These are phyloP conservation scores for Tenodera sinensis DNA, from an alignment of 2,888 invertebrate genomes.

Conservation along the genomic window DNA sequence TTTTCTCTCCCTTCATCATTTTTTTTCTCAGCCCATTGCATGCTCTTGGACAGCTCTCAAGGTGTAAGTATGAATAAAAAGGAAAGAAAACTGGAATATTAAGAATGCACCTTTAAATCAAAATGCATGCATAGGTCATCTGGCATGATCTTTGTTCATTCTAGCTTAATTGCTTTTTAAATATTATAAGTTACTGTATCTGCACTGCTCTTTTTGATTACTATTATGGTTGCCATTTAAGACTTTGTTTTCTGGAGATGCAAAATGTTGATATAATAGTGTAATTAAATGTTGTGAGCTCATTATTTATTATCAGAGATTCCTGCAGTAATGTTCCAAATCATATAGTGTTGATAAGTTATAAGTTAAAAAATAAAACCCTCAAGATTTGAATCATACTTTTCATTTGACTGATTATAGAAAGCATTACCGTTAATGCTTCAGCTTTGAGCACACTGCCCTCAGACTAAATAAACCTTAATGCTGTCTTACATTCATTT, in stretches of 20 bases:
- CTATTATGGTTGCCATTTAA: background rate
- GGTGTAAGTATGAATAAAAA: slow-evolving; percentile 70
- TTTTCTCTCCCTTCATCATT: slow-evolving; percentile 1
- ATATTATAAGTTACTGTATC: background rate
- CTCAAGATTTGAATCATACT: too few relatives aligned
- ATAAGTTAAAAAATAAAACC: too few relatives aligned
- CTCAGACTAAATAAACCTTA: background rate
- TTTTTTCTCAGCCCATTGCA: slow-evolving; percentile 64
- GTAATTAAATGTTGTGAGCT: background rate
- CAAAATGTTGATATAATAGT: background rate
- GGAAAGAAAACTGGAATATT: background rate
- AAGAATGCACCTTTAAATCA: background rate
- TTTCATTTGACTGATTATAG: too few relatives aligned
- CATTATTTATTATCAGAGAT: background rate
- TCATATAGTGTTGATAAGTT: too few relatives aligned
- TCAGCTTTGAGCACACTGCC: background rate
- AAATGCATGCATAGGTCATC: background rate
- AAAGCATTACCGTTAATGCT: background rate
- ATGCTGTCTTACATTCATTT: background rate
- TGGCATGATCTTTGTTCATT: background rate
- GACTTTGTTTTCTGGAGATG: background rate
- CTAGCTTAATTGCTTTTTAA: background rate
- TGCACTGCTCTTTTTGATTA: background rate
- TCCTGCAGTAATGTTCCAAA: background rate
- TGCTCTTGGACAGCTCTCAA: slow-evolving; percentile 83